Base-by-base conservation (phyloP, 53 echinoderm and acorn worm species). In the Pentamera pediparva region DNA sequence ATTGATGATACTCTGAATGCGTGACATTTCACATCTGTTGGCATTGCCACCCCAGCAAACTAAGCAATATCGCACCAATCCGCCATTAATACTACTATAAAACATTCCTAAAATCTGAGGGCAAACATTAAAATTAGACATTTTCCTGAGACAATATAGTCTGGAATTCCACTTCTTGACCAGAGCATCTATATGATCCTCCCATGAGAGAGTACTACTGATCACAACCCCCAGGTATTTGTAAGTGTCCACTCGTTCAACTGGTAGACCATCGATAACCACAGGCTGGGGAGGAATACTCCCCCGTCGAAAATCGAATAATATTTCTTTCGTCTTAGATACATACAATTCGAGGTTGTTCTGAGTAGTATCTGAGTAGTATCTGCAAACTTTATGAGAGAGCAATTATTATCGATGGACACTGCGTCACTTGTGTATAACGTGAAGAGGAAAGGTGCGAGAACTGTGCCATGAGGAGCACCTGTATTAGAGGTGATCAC, bases 1-100 rank as follows among this genome's bases (percentile, higher is more conserved):
- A 3, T 0, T 33, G 5, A 61, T 61, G n/a, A 17, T 61, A 34
- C 35, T 35, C 17, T 61, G 17, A 33, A 35, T 61, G 35, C 61
- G 61, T 7, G 11, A 11, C 12, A 3, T 24, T 3, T 35, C 61
- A 61, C 3, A 20, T 32, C 4, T 34, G 4, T 3, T 61, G 18
- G 18, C 61, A 18, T 35, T 61, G 10, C 36, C 61, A 61, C 59
- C 61, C 61, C 61, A 61, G n/a, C 61, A 33, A n/a, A 61, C 36
- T 4, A 61, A 18, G 32, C 61, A 61, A 61, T 61, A 61, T 6
- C 36, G 34, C 61, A 13, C 12, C 0, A 61, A 34, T 2, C 33
- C 61, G 35, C 61, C 27, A 18, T 34, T 10, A 32, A 34, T 17
- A 61, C 25, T 26, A 18, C 35, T 61, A 12, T 34, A 61, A 61